These are phyloP conservation scores for Acanthurus lineatus DNA, from an alignment of 2,797 vertebrate species.

Conservation along the genomic window DNA sequence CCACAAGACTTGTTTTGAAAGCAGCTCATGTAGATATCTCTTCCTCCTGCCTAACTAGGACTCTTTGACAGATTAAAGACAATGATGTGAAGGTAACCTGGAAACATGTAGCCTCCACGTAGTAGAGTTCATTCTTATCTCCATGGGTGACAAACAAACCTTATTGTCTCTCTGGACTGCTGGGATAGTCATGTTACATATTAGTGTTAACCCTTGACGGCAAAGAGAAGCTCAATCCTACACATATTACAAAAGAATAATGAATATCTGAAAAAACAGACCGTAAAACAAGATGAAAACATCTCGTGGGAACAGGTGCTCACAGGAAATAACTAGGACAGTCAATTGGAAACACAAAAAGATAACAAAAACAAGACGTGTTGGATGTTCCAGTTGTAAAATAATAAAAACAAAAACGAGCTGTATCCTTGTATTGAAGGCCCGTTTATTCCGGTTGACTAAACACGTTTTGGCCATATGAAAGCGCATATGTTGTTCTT, in stretches of 20 bases:
- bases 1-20: background rate
- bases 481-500: background rate
- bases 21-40: background rate
- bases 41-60: background rate
- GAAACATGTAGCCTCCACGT: slow-evolving; percentile 12
- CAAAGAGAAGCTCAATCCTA: background rate
- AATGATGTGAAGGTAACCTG: slow-evolving; percentile 21
- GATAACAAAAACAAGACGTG: background rate
- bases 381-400: background rate
- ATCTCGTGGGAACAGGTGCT: background rate
- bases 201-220: background rate
- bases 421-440: too few relatives aligned
- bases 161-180: background rate
- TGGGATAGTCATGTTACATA: background rate
- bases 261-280: background rate
- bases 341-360: background rate
- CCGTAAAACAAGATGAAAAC: background rate
- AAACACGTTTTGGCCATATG: background rate
- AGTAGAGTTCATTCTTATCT: slow-evolving; percentile 22
- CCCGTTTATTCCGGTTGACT: background rate
- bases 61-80: background rate
- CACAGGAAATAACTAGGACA: background rate
- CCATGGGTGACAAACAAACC: slow-evolving; percentile 21
- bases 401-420: background rate
- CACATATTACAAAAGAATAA: background rate